Evolutionary conservation across 2,797 vertebrate species (phyloP).

Genomic region (Odontamblyopus lacepedii): DNA sequence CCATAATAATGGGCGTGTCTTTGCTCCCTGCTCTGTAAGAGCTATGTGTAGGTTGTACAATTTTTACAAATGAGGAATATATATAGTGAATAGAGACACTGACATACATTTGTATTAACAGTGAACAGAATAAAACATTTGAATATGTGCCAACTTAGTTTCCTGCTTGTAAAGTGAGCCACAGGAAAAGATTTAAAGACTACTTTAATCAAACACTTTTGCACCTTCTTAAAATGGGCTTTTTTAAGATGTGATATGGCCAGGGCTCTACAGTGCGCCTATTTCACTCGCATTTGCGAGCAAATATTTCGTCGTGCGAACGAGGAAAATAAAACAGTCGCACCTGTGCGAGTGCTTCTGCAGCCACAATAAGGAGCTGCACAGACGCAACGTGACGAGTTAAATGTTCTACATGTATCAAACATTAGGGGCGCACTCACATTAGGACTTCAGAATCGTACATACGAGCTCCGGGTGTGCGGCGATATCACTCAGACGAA

Average conservation of each 20-base stretch:
- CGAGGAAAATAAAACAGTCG: too few relatives aligned
- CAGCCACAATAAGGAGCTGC: too few relatives aligned
- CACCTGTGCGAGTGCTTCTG: too few relatives aligned
- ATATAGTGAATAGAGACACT: neutral
- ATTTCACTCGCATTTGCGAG: too few relatives aligned
- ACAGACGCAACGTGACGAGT: too few relatives aligned
- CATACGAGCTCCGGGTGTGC: too few relatives aligned
- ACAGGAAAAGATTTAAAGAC: neutral
- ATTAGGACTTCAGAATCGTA: too few relatives aligned
- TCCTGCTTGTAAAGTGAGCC: constrained; percentile 1
- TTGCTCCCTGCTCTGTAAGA: neutral
- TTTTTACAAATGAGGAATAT: constrained; percentile 15
- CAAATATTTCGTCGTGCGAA: too few relatives aligned
- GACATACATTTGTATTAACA: neutral
- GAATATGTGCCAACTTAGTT: neutral
- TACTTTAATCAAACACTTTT: neutral
- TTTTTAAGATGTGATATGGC: neutral
- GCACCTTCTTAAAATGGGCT: neutral
- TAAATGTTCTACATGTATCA: too few relatives aligned
- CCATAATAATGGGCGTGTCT: neutral
- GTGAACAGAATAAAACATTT: neutral
- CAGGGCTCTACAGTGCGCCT: too few relatives aligned
- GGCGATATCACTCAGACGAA: too few relatives aligned
- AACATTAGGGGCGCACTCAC: too few relatives aligned
- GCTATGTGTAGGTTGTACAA: neutral